Percentiles rank a stretch among this genome's conserved stretches.
phyloP scores from a whole-genome alignment of 1,140 invertebrate species.

The Adoxophyes honmai region DNA sequence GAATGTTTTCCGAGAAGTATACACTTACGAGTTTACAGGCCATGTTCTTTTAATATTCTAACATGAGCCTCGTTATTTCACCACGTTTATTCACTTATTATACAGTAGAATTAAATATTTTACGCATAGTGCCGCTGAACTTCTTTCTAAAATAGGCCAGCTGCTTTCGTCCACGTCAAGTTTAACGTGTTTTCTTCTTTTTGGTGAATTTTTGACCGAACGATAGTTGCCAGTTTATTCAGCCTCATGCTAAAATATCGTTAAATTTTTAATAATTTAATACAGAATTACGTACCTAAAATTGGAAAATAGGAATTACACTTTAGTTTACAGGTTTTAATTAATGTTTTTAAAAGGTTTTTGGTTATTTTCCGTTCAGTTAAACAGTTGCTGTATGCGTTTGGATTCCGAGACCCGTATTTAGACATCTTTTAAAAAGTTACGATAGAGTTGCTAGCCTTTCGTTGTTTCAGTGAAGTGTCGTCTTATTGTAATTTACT shows the following conservation, averaged over 20 bases:
- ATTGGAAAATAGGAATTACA: no score
- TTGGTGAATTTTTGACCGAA: constrained; percentile 65
- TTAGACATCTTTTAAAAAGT: no score
- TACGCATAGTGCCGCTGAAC: constrained; percentile 21
- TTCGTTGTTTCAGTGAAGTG: no score
- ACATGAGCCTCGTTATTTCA: constrained; percentile 39
- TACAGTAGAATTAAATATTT: constrained; percentile 34
- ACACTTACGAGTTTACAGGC: constrained; percentile 51
- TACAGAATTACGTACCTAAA: no score
- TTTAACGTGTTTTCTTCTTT: constrained; percentile 76
- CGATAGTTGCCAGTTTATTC: constrained; percentile 45
- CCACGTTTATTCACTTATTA: constrained; percentile 35
- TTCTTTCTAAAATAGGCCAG: constrained; percentile 49
- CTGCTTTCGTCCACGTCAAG: constrained; percentile 75
- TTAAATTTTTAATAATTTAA: no score
- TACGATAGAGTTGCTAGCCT: no score
- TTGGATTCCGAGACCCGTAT: no score
- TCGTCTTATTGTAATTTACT: no score
- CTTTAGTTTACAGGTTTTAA: no score
- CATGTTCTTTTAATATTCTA: constrained; percentile 47
- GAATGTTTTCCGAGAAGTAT: constrained; percentile 40
- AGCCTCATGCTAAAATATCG: constrained; percentile 1
- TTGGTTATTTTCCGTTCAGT: no score
- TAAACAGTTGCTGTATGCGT: no score
- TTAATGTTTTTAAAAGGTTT: no score